Evolutionary conservation across 2,113 vertebrate genomes (phyloP), one percentile per base, ranked within the genome.

Genomic region (Rhabdornis inornatus): DNA sequence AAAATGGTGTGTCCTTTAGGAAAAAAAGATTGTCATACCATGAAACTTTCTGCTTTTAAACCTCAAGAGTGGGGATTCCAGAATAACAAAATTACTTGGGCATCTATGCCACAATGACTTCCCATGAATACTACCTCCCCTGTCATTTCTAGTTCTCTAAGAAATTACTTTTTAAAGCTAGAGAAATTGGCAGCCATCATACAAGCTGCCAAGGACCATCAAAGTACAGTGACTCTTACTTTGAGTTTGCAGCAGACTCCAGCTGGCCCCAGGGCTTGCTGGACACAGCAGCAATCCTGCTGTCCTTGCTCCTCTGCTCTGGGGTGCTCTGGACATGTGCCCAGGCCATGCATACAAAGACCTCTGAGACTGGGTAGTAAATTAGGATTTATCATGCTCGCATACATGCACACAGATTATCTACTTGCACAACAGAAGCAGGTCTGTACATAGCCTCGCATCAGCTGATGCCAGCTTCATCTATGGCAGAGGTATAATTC

Each of bases 251-350:
- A 52, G 49, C 16, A 35, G 60, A 28, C 23, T n/a, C 57, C 42
- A 55, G 42, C n/a, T 35, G 40, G 52, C 40, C 55, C 55, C 0
- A 1, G 76, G 0, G 0, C 15, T 11, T 0, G 1, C 53, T 44
- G 61, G 77, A 20, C 1, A 4, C 52, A 60, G 60, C 66, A 50
- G 22, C 31, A 30, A 17, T 47, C 44, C 60, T 66, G 52, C 47
- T 23, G 22, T 33, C 12, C 71, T 2, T 4, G 3, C 33, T 49
- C 22, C 71, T 76, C 24, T 65, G 61, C 57, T 35, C 63, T 0
- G 0, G 49, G 63, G 50, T 65, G 45, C 64, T 56, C 55, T 3
- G 5, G 31, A 22, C 13, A 15, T 1, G 0, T 7, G 76, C 68
- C 68, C 3, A 71, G 27, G 42, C 37, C 0, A 0, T 15, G 30